Evolutionary conservation across 2,113 vertebrate species (phyloP).

Genomic region (Aldabrachelys gigantea): DNA sequence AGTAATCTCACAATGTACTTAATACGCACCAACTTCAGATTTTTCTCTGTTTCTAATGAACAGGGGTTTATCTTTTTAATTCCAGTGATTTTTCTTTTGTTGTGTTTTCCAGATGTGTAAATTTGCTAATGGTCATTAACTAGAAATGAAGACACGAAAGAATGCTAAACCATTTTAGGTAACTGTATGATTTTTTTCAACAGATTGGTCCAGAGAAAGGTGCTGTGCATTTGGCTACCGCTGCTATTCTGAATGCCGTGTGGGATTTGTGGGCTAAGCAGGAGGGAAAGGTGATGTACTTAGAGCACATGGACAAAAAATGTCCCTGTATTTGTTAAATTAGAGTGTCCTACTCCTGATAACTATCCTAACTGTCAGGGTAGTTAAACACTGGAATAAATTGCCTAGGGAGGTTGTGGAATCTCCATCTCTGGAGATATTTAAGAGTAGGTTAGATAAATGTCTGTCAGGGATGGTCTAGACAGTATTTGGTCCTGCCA

Average conservation of each 20-base stretch:
- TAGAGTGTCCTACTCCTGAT: not conserved
- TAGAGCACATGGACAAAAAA: not conserved
- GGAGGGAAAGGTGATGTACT: conserved; percentile 80
- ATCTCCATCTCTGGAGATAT: no score
- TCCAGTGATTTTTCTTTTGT: not conserved
- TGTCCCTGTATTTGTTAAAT: not conserved
- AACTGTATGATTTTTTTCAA: not conserved
- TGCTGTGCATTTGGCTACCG: conserved; percentile 79
- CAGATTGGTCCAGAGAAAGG: conserved; percentile 85
- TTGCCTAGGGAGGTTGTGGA: no score
- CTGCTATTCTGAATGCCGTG: conserved; percentile 82
- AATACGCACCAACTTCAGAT: not conserved
- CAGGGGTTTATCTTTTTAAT: not conserved
- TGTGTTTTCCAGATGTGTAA: not conserved
- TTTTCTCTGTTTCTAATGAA: not conserved
- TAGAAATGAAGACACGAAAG: not conserved
- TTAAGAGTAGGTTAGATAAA: no score
- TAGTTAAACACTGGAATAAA: no score
- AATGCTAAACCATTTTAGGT: not conserved
- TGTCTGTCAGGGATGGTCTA: no score
- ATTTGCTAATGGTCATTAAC: not conserved
- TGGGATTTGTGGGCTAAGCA: conserved; percentile 87
- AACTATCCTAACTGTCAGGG: no score
- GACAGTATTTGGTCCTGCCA: no score
- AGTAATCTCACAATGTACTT: no score